Evolutionary conservation across 2,113 vertebrate genomes (phyloP).

Genomic region (Paedocypris sp.): DNA sequence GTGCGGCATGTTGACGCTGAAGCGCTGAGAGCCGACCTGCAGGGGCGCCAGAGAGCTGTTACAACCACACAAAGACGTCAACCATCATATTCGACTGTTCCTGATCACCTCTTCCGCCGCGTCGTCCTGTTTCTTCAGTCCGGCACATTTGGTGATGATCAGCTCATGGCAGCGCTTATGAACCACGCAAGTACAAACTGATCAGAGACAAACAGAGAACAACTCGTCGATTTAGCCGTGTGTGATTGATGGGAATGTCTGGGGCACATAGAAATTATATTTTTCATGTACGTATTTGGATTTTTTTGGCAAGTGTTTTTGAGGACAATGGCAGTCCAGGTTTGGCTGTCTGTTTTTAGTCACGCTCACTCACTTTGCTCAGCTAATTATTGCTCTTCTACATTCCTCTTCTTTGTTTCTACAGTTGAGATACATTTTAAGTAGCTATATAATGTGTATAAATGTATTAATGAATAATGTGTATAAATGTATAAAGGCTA

Average conservation of each 20-base stretch:
- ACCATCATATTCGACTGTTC: background rate
- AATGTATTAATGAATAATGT: no score
- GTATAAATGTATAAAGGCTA: no score
- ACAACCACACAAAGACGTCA: background rate
- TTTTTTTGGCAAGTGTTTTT: no score
- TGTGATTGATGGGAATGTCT: background rate
- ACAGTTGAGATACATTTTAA: no score
- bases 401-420: no score
- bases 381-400: no score
- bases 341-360: no score
- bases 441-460: no score
- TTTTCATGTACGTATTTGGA: no score
- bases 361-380: no score
- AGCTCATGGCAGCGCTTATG: conserved; percentile 93
- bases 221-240: background rate
- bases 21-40: conserved; percentile 84
- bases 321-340: no score
- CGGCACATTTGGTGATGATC: conserved; percentile 92
- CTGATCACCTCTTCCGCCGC: conserved; percentile 70
- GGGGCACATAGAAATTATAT: background rate
- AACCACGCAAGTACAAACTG: conserved; percentile 94
- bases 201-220: conserved; percentile 1
- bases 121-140: conserved; percentile 88
- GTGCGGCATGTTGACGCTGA: conserved; percentile 95
- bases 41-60: conserved; percentile 39